Conservation (phyloP, 2,113 vertebrate species). For the Athene cunicularia region DNA sequence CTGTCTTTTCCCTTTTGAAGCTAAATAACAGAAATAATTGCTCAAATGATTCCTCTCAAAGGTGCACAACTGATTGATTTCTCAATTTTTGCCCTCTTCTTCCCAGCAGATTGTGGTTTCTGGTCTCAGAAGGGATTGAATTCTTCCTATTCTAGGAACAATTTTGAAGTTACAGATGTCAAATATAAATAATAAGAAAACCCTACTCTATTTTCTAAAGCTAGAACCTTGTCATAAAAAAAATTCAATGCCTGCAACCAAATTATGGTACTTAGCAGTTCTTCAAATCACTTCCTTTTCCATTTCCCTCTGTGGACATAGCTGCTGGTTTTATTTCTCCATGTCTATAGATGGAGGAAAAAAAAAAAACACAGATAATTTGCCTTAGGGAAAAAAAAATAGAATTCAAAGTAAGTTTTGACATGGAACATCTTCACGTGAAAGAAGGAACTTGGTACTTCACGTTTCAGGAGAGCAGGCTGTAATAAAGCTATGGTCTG, state of each 20-base stretch:
- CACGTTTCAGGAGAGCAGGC: neutral
- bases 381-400: neutral
- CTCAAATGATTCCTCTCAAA: neutral
- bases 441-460: neutral
- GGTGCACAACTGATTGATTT: neutral
- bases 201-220: neutral
- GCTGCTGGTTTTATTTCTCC: neutral
- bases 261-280: neutral
- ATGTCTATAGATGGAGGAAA: neutral
- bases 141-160: neutral
- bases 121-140: neutral
- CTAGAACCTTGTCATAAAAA: neutral
- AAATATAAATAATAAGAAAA: neutral
- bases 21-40: neutral
- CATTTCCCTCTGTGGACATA: neutral
- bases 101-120: neutral
- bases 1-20: neutral
- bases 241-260: neutral
- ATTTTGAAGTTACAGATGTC: neutral
- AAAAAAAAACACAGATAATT: neutral
- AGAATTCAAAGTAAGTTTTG: slow-evolving; percentile 4
- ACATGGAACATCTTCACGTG: neutral
- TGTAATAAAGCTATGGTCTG: neutral
- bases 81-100: neutral
- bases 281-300: neutral